phyloP scores from a whole-genome alignment of 1,140 invertebrate species.

The Tetragnatha versicolor region DNA sequence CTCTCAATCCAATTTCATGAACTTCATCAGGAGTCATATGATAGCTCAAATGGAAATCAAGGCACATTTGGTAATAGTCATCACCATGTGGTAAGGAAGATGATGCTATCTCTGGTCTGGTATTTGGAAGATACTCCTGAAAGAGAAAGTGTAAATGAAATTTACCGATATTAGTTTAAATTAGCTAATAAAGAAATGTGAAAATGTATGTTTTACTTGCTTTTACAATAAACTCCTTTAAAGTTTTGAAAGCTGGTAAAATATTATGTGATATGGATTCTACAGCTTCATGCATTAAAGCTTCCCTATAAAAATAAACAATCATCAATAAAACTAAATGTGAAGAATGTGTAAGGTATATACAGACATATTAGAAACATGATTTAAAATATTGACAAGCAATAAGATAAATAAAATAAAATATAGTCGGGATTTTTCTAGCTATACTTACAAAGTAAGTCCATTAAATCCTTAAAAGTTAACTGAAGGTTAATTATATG shows the following conservation, averaged over 20 bases:
- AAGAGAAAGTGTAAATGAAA: not conserved
- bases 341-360: not conserved
- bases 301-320: not conserved
- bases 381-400: not conserved
- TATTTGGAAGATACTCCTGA: constrained; percentile 60
- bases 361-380: not conserved
- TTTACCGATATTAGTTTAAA: not conserved
- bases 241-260: constrained; percentile 2
- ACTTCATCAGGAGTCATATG: constrained; percentile 63
- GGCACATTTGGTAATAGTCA: constrained; percentile 62
- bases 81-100: constrained; percentile 61
- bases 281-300: constrained; percentile 4
- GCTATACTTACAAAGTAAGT: too few relatives aligned
- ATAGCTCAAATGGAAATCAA: constrained; percentile 64
- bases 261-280: constrained; percentile 3
- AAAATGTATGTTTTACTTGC: not conserved
- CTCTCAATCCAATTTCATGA: constrained; percentile 63
- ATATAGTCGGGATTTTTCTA: too few relatives aligned
- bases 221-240: constrained; percentile 13
- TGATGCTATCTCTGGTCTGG: constrained; percentile 60
- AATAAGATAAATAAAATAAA: not conserved
- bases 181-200: not conserved
- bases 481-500: not conserved
- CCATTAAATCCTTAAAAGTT: too few relatives aligned
- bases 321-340: not conserved